Base-by-base conservation (phyloP, 2,888 invertebrate genomes). In the Yponomeuta cagnagella region DNA sequence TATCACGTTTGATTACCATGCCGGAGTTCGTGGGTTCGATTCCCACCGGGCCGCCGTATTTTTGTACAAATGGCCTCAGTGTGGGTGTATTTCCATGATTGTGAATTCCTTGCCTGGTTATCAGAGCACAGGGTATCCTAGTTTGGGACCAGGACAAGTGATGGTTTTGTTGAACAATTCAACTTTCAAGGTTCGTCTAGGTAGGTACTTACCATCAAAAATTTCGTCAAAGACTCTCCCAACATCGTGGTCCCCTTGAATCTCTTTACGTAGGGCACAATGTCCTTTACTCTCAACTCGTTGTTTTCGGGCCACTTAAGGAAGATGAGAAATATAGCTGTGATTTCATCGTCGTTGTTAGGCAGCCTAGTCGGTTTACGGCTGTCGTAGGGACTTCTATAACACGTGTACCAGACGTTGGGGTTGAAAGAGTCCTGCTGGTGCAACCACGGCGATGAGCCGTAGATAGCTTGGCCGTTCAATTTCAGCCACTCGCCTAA, bases 401-500 rank as follows among this genome's bases (percentile, higher is more conserved):
- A 69, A 63, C 74, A 68, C 0, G 94, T 94, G 77, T 94, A 96
- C 96, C 96, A 96, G 2, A 95, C 94, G 72, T 93, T 86, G 0
- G 89, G 80, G 8, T 94, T 0, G 96, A 58, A 15, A 15, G 52
- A 95, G 80, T 97, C 98, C 79, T 98, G 98, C 86, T 98, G 98
- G 72, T 93, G 88, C 0, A 81, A 83, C 97, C 98, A 98, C 0
- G 98, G 97, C 8, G 89, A 93, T 1, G 95, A 94, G 4, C 87
- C 89, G 80, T 97, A 98, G 75, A 98, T 97, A 0, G 97, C 97
- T 80, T 97, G 96, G 0, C 98, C 98, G 78, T 98, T 98, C n/a
- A 94, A 87, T 2, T 86, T 79, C 15, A 98, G 87, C 98, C 98
- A 98, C 23, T 88, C 77, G 2, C 98, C 98, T 76, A 98, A 93